Evolutionary conservation across 1,140 invertebrate genomes (phyloP).

Genomic region (Drosophila mauritiana): DNA sequence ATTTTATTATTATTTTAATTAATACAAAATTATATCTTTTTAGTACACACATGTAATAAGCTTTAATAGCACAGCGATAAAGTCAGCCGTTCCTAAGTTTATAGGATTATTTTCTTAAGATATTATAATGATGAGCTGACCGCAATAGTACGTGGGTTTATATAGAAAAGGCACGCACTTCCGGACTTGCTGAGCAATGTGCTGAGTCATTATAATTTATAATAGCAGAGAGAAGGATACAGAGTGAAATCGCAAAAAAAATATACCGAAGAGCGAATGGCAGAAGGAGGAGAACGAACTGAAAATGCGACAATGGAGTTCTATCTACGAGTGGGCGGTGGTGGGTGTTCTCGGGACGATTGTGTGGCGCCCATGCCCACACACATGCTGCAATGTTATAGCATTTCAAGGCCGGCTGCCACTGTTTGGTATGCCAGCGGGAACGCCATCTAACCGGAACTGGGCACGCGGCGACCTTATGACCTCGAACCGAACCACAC

Average conservation of each 20-base stretch:
- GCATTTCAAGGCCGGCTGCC: conserved; percentile 65
- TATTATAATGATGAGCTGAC: neutral
- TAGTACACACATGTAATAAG: too few species aligned
- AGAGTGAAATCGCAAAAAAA: conserved; percentile 28
- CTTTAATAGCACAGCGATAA: neutral
- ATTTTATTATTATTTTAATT: too few species aligned
- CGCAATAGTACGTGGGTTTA: conserved; percentile 7
- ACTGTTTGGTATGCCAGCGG: conserved; percentile 68
- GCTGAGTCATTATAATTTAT: conserved; percentile 83
- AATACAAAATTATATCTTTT: too few species aligned
- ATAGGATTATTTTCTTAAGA: too few species aligned
- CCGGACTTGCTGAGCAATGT: conserved; percentile 45
- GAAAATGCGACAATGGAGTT: conserved; percentile 77
- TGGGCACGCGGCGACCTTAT: conserved; percentile 62
- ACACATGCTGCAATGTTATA: conserved; percentile 56
- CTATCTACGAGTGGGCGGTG: conserved; percentile 21
- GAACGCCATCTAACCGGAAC: conserved; percentile 44
- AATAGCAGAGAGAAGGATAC: conserved; percentile 49
- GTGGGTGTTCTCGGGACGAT: conserved; percentile 6
- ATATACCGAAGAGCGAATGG: conserved; percentile 17
- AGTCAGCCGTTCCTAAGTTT: neutral
- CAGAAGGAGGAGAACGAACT: conserved; percentile 29
- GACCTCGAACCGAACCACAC: conserved; percentile 60
- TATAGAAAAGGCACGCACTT: conserved; percentile 54
- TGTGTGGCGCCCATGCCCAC: conserved; percentile 10